Evolutionary conservation across 2,888 invertebrate species (phyloP).

Genomic region (Meteorus cinctellus): DNA sequence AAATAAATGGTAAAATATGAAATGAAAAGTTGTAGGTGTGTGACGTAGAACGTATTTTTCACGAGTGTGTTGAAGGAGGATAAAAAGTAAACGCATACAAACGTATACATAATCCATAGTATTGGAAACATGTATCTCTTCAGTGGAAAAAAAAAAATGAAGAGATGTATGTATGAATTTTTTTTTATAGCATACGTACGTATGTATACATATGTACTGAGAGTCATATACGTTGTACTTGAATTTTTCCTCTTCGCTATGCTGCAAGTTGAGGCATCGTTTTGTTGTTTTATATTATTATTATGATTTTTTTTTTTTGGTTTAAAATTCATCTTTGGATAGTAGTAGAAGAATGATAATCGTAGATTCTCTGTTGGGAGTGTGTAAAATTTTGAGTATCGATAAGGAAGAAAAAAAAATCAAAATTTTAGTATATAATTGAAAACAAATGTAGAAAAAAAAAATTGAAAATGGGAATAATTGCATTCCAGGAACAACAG

Average conservation of each 20-base stretch:
- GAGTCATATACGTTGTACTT: slow-evolving; percentile 47
- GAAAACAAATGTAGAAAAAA: slow-evolving; percentile 23
- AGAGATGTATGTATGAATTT: slow-evolving; percentile 41
- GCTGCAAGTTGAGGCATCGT: slow-evolving; percentile 38
- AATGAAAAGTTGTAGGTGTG: slow-evolving; percentile 36
- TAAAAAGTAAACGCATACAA: not conserved
- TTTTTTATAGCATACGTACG: slow-evolving; percentile 36
- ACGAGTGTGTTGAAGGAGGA: slow-evolving; percentile 29
- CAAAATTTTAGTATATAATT: not conserved
- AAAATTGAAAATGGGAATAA: slow-evolving; percentile 64
- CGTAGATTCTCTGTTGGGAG: slow-evolving; percentile 59
- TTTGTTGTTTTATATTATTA: slow-evolving; percentile 36
- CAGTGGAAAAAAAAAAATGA: slow-evolving; percentile 18
- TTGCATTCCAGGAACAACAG: slow-evolving; percentile 72
- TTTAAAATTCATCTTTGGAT: slow-evolving; percentile 39
- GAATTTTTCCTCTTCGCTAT: slow-evolving; percentile 39
- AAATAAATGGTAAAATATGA: not conserved
- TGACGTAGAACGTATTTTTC: slow-evolving; percentile 43
- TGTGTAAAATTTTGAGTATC: slow-evolving; percentile 38
- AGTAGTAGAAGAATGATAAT: slow-evolving; percentile 46
- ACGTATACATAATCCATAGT: slow-evolving; percentile 1
- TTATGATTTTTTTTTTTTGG: not conserved
- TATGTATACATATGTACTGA: not conserved
- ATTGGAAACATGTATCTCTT: slow-evolving; percentile 27
- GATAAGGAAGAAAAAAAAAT: slow-evolving; percentile 27